Evolutionary conservation across 2,888 invertebrate species (phyloP), one percentile per base, ranked within the genome.

Genomic region (Catocala fraxini): DNA sequence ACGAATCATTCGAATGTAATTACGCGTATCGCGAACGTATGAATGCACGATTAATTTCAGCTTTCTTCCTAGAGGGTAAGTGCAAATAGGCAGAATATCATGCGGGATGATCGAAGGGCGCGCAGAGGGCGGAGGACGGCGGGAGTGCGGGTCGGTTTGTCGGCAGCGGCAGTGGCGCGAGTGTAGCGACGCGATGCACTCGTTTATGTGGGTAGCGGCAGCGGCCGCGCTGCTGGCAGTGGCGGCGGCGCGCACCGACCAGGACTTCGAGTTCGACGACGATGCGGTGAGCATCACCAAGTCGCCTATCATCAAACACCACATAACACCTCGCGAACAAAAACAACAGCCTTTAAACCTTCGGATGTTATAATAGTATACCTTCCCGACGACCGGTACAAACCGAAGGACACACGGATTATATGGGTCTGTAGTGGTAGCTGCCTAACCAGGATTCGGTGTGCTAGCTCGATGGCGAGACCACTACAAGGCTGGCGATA

Each of bases 201-300:
- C 73, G 71, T 63, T 74, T 56, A 69, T 72, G 74, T 77, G 79
- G 74, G 63, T 64, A 76, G 74, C 69, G 66, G 75, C 75, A 71
- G 66, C 72, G 70, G 76, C 78, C 68, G 71, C 74, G 80, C 79
- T 84, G 78, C 69, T 81, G 76, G 76, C 82, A 74, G 75, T 75
- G 70, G 78, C 81, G 60, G 81, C 83, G 61, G 77, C 83, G 63
- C 78, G 87, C 47, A 60, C 75, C 65, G 92, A 91, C 77, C 87
- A 87, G 72, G 93, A 93, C 88, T 93, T 93, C 86, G 93, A 93
- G 85, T 93, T 93, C 85, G 91, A 89, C 79, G 93, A 93, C 74
- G 88, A 87, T 56, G 83, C 86, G 88, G 91, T 91, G 82, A 87
- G 83, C 46, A 13, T 47, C 15, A 12, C 52, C 9, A 6, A 39